phyloP scores from a whole-genome alignment of 2,888 invertebrate species.

The Epinotia brunnichana region DNA sequence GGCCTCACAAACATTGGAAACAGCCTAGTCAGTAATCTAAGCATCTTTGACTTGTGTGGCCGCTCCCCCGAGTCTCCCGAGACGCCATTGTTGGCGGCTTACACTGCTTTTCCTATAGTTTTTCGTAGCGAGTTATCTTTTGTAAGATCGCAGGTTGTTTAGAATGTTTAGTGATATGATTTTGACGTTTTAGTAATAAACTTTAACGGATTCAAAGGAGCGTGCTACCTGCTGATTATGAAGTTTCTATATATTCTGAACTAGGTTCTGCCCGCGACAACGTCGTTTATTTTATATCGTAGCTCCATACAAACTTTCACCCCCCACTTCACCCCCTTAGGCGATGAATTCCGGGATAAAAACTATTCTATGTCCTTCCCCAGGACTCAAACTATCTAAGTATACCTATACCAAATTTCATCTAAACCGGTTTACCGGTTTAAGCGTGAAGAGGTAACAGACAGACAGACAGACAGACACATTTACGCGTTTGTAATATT shows the following conservation, averaged over 20 bases:
- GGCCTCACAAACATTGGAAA: conserved; percentile 20
- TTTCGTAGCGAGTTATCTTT: conserved; percentile 16
- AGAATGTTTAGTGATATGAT: background rate
- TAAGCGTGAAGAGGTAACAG: too few relatives aligned
- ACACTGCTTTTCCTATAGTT: conserved; percentile 30
- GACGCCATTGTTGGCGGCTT: conserved; percentile 23
- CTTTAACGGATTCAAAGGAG: background rate
- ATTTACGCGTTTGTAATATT: too few relatives aligned
- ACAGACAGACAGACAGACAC: too few relatives aligned
- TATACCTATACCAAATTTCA: too few relatives aligned
- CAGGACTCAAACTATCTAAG: too few relatives aligned
- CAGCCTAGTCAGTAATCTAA: conserved; percentile 29
- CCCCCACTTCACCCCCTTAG: too few relatives aligned
- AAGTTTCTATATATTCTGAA: background rate
- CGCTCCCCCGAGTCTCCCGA: conserved; percentile 12
- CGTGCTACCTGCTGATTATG: background rate
- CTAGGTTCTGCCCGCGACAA: too few relatives aligned
- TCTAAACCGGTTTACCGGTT: too few relatives aligned
- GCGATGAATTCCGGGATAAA: too few relatives aligned
- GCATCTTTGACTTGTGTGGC: conserved; percentile 34
- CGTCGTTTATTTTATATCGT: too few relatives aligned
- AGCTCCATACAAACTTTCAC: too few relatives aligned
- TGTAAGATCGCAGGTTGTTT: background rate
- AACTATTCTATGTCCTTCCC: too few relatives aligned
- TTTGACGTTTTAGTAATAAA: conserved; percentile 25